Conservation (phyloP, 1,140 invertebrate species). For the Magallana gigas region DNA sequence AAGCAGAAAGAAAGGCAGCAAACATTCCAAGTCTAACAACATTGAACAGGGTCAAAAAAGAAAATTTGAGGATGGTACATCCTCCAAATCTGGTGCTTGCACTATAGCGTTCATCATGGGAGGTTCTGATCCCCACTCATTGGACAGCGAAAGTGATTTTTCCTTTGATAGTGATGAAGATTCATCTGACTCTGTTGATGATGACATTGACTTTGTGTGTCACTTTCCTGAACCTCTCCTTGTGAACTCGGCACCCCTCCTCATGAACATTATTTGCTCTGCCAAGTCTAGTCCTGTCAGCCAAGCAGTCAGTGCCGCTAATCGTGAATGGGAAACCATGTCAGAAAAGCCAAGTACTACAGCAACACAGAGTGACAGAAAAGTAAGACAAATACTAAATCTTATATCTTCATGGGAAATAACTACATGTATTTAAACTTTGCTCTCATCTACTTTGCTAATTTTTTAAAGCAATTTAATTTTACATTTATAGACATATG, state of each 20-base stretch:
- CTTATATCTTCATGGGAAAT: no score
- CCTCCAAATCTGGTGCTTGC: slow-evolving; percentile 7
- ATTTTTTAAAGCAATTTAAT: no score
- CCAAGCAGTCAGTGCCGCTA: slow-evolving; percentile 1
- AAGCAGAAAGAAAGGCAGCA: slow-evolving; percentile 11
- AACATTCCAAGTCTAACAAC: slow-evolving; percentile 14
- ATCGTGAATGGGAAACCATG: not conserved
- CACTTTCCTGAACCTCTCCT: not conserved
- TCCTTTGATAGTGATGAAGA: slow-evolving; percentile 33
- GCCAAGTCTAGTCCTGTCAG: not conserved
- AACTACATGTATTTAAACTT: no score
- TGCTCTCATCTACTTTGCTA: no score
- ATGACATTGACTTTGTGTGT: slow-evolving; percentile 17
- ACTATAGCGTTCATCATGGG: not conserved
- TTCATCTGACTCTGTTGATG: not conserved
- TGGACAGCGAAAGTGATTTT: slow-evolving; percentile 17
- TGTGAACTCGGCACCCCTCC: not conserved
- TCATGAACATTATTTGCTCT: not conserved
- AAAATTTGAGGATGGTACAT: not conserved
- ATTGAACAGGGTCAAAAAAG: slow-evolving; percentile 19
- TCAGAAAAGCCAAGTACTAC: not conserved
- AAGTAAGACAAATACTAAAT: no score
- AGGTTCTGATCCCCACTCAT: slow-evolving; percentile 1
- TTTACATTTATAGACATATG: not conserved
- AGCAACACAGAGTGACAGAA: no score